A percentile compares a stretch with the other conserved stretches of the same genome.
Conservation (phyloP, 1,140 invertebrate genomes). For the Drosophila bocki region DNA sequence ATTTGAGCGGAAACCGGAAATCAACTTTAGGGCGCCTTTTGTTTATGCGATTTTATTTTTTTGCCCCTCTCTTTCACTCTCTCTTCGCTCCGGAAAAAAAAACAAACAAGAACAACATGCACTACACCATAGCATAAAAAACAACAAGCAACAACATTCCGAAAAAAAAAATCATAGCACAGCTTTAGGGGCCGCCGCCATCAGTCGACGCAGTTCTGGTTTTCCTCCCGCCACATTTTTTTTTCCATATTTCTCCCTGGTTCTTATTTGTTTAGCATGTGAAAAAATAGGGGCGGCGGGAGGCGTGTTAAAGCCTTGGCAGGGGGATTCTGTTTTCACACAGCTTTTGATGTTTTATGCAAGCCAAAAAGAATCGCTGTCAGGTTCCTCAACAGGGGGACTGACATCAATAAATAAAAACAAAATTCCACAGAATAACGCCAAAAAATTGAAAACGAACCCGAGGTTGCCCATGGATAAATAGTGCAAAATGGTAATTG, state of each 20-base stretch:
- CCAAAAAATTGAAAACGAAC: constrained; percentile 23
- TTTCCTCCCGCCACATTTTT: constrained; percentile 19
- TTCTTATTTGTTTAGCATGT: constrained; percentile 70
- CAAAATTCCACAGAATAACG: not conserved
- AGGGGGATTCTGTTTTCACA: constrained; percentile 62
- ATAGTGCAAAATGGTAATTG: constrained; percentile 15
- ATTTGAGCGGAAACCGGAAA: constrained; percentile 83
- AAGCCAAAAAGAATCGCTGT: constrained; percentile 38
- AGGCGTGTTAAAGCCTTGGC: constrained; percentile 22
- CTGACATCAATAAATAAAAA: constrained; percentile 30
- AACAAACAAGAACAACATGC: constrained; percentile 23
- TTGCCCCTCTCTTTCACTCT: not conserved
- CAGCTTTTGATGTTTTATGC: constrained; percentile 80
- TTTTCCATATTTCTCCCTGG: constrained; percentile 33
- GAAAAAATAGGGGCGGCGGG: not conserved
- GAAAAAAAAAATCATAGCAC: constrained; percentile 70
- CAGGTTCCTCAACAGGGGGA: constrained; percentile 26
- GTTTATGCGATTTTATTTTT: constrained; percentile 73
- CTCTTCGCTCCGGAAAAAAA: constrained; percentile 15
- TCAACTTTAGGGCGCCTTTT: constrained; percentile 79
- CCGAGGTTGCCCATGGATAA: constrained; percentile 1
- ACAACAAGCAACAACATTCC: constrained; percentile 35
- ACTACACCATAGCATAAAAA: constrained; percentile 13
- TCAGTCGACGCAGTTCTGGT: constrained; percentile 13
- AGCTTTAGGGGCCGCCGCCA: constrained; percentile 47